phyloP scores from a whole-genome alignment of 2,113 vertebrate species.

The Asarcornis scutulata region DNA sequence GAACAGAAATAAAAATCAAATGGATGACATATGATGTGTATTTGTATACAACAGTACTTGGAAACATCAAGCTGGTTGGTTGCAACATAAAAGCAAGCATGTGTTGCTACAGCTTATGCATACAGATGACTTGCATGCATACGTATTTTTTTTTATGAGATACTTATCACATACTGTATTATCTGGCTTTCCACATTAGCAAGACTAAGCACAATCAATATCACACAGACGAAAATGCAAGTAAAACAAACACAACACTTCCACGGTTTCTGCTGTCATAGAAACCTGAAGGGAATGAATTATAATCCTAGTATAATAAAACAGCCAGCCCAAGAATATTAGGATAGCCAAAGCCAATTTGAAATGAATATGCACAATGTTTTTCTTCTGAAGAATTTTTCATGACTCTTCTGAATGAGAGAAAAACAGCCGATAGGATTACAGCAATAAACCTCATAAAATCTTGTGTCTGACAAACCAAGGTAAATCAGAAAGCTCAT shows the following conservation, averaged over 20 bases:
- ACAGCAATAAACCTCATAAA: slow-evolving; percentile 25
- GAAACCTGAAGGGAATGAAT: slow-evolving; percentile 79
- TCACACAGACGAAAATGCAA: slow-evolving; percentile 66
- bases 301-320: not conserved
- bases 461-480: not conserved
- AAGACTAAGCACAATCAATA: slow-evolving; percentile 69
- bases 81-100: slow-evolving; percentile 47
- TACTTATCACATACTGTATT: slow-evolving; percentile 65
- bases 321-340: not conserved
- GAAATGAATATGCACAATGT: slow-evolving; percentile 45
- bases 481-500: not conserved
- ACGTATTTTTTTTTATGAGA: slow-evolving; percentile 56
- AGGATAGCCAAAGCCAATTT: slow-evolving; percentile 29
- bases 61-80: slow-evolving; percentile 51
- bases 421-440: not conserved
- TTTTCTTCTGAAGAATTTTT: slow-evolving; percentile 15
- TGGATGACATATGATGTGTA: slow-evolving; percentile 54
- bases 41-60: slow-evolving; percentile 57
- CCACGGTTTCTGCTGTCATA: slow-evolving; percentile 61
- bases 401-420: slow-evolving; percentile 19
- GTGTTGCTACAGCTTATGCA: not conserved
- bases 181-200: slow-evolving; percentile 80
- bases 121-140: slow-evolving; percentile 55
- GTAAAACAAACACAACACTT: slow-evolving; percentile 64
- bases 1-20: slow-evolving; percentile 66